Evolutionary conservation across 2,113 vertebrate species (phyloP).

Genomic region (Erpornis zantholeuca): DNA sequence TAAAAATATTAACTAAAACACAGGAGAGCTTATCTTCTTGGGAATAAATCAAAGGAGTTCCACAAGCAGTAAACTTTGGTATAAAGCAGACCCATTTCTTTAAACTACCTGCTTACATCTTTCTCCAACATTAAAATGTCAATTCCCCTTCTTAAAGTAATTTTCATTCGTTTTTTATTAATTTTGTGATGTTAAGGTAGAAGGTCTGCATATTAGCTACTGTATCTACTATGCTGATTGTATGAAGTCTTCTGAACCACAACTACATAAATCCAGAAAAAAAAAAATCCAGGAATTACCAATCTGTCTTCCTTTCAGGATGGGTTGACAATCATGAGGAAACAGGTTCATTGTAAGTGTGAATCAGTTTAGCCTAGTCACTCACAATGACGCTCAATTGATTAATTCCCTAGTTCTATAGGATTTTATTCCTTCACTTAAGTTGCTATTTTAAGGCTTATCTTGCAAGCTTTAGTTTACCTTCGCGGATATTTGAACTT

Average conservation of each 20-base stretch:
- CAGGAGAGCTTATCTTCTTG: neutral
- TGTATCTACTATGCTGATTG: neutral
- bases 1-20: neutral
- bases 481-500: slow-evolving; percentile 93
- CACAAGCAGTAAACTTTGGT: neutral
- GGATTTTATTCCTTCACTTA: neutral
- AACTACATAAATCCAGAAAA: neutral
- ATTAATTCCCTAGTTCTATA: neutral
- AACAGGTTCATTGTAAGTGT: neutral
- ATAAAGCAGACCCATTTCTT: neutral
- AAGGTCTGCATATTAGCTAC: neutral
- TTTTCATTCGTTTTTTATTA: neutral
- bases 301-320: neutral
- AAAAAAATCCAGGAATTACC: neutral
- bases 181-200: neutral
- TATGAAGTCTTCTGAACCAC: neutral
- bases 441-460: neutral
- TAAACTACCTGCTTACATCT: neutral
- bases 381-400: neutral
- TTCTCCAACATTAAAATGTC: neutral
- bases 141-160: neutral
- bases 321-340: neutral
- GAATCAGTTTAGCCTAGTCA: neutral
- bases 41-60: slow-evolving; percentile 14
- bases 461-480: slow-evolving; percentile 60